Conservation (phyloP, 2,797 vertebrate genomes). For the Hyperoplus immaculatus region DNA sequence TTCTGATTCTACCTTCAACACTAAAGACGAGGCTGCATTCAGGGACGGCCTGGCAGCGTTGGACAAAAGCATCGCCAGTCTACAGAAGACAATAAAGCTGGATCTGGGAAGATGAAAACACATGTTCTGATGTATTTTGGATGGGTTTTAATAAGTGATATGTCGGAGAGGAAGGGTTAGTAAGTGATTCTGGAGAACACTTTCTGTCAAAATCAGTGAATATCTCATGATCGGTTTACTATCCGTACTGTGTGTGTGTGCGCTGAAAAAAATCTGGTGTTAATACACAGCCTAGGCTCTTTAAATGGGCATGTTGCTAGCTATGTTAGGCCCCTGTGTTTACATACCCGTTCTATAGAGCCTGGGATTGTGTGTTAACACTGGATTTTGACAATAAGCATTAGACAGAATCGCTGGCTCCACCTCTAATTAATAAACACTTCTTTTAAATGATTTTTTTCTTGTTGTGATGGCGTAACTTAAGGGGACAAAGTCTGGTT, state of each 20-base stretch:
- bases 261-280: not conserved
- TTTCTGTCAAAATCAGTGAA: too few species aligned
- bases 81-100: slow-evolving; percentile 89
- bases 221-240: too few species aligned
- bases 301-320: too few species aligned
- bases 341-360: too few species aligned
- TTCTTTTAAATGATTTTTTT: not conserved
- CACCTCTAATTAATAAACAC: slow-evolving; percentile 7
- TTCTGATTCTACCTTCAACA: slow-evolving; percentile 91
- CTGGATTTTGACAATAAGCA: too few species aligned
- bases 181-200: too few species aligned
- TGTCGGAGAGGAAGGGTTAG: not conserved
- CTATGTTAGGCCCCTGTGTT: too few species aligned
- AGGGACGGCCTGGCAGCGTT: slow-evolving; percentile 91
- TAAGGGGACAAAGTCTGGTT: not conserved
- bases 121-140: not conserved
- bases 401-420: too few species aligned
- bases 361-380: too few species aligned
- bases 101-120: slow-evolving; percentile 81
- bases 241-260: too few species aligned
- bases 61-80: slow-evolving; percentile 92
- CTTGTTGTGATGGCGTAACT: not conserved
- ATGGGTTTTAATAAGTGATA: not conserved
- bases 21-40: slow-evolving; percentile 91
- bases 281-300: too few species aligned